These are phyloP conservation scores for Arenicola marina DNA, from an alignment of 2,888 invertebrate genomes.

Conservation along the genomic window DNA sequence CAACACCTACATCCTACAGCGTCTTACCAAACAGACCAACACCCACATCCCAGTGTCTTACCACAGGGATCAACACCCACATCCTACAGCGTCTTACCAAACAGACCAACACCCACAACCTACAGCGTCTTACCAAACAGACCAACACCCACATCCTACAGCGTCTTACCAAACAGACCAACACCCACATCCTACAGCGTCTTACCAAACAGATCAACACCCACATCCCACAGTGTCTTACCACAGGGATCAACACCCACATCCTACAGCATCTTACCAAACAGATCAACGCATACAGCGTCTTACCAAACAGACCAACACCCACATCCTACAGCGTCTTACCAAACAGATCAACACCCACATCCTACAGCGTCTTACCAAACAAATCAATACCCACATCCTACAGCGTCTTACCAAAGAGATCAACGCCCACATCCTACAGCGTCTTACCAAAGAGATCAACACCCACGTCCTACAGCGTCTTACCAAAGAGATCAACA, in stretches of 20 bases:
- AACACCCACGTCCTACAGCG: too few species aligned
- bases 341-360: not conserved
- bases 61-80: not conserved
- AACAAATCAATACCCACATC: not conserved
- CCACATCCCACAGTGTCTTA: not conserved
- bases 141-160: not conserved
- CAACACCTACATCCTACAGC: not conserved
- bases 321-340: not conserved
- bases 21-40: not conserved
- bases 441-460: not conserved
- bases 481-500: not conserved
- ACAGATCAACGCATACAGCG: not conserved
- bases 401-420: not conserved
- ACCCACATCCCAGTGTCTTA: not conserved
- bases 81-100: not conserved
- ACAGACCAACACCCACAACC: too few species aligned
- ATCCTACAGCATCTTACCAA: not conserved
- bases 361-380: not conserved
- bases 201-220: not conserved
- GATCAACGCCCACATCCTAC: not conserved
- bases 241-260: not conserved
- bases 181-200: not conserved
- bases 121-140: not conserved
- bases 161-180: not conserved
- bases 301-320: not conserved